Conservation (phyloP, 30 jellyfish, hydroid and myxozoan genomes). For the Haliclystus octoradiatus region DNA sequence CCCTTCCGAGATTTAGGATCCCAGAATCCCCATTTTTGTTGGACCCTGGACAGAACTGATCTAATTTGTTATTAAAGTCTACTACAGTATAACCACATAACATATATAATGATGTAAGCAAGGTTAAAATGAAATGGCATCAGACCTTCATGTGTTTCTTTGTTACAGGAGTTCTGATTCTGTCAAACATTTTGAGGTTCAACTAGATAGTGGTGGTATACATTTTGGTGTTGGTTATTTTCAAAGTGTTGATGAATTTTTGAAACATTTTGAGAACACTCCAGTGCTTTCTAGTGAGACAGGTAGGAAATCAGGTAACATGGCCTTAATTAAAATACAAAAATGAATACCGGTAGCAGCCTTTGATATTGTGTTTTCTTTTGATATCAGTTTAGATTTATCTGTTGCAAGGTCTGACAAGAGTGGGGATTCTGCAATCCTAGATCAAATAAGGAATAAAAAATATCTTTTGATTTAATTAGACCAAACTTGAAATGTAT, state of each 20-base stretch:
- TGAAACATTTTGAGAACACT: slow-evolving; percentile 68
- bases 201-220: slow-evolving; percentile 6
- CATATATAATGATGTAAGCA: neutral
- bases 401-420: too few relatives aligned
- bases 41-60: neutral
- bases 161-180: slow-evolving; percentile 48
- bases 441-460: too few relatives aligned
- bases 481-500: too few relatives aligned
- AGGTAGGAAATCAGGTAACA: slow-evolving; percentile 41
- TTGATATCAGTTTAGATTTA: too few relatives aligned
- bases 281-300: slow-evolving; percentile 81
- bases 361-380: too few relatives aligned
- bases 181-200: slow-evolving; percentile 62
- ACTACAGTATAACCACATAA: too few relatives aligned
- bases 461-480: too few relatives aligned
- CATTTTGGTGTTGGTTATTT: slow-evolving; percentile 71
- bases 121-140: neutral
- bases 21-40: neutral
- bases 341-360: too few relatives aligned
- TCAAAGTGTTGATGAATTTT: slow-evolving; percentile 43
- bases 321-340: too few relatives aligned
- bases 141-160: neutral
- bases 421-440: too few relatives aligned
- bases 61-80: neutral
- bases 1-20: too few relatives aligned